Percentiles rank a stretch among this genome's conserved stretches.
Evolutionary conservation across 92 coral and sea anemone species (phyloP).

Genomic region (Epizoanthus rinbou): DNA sequence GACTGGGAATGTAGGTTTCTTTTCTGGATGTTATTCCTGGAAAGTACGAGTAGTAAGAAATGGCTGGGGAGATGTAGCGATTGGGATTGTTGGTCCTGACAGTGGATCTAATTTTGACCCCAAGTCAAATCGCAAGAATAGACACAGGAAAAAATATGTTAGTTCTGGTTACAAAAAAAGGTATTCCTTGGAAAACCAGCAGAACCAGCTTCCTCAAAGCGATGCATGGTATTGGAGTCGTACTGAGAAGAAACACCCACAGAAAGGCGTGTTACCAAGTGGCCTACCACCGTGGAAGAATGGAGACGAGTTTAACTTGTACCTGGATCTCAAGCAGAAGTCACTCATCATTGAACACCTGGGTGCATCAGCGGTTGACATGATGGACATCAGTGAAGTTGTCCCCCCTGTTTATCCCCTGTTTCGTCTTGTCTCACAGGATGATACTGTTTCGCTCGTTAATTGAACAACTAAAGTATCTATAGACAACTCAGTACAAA

Average conservation of each 20-base stretch:
- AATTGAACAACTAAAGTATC: background rate
- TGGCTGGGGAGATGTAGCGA: background rate
- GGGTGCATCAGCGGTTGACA: background rate
- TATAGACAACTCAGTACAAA: too few species aligned
- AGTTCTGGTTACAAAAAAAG: too few species aligned
- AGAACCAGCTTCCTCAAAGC: background rate
- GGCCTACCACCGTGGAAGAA: background rate
- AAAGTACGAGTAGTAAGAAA: background rate
- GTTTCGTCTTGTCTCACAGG: background rate
- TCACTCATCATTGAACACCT: constrained; percentile 13
- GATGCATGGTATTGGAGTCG: background rate
- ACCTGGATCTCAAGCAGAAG: background rate
- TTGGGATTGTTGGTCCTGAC: background rate
- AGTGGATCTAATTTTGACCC: too few species aligned
- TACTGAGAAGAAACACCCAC: background rate
- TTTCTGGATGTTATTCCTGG: constrained; percentile 17
- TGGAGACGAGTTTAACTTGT: constrained; percentile 11
- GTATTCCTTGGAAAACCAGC: background rate
- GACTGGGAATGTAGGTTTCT: background rate
- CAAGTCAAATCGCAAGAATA: too few species aligned
- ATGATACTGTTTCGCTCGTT: background rate
- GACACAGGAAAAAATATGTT: too few species aligned
- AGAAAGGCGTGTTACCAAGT: background rate
- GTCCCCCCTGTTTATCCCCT: constrained; percentile 14
- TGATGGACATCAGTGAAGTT: background rate